Conservation (phyloP, 2,797 vertebrate species). For the Tragopan temminckii region DNA sequence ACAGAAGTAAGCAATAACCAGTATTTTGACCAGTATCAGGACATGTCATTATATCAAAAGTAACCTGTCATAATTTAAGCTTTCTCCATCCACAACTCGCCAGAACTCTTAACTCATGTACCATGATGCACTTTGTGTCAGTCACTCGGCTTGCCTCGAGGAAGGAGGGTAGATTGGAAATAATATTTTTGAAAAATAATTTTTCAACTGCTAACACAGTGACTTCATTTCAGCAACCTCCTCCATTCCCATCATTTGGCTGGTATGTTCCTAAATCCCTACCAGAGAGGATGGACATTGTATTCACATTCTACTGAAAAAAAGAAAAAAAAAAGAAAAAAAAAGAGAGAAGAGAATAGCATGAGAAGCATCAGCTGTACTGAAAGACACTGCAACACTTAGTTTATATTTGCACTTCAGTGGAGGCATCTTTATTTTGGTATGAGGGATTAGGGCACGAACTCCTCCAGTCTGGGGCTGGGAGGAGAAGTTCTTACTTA, state of each 20-base stretch:
- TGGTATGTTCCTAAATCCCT: neutral
- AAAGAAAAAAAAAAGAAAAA: neutral
- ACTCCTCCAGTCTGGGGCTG: neutral
- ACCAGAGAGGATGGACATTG: accelerated
- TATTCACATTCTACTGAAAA: neutral
- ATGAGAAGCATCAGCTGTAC: neutral
- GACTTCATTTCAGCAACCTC: neutral
- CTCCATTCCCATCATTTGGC: neutral
- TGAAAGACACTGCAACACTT: neutral
- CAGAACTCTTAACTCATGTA: neutral
- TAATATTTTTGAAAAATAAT: neutral
- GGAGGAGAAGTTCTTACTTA: neutral
- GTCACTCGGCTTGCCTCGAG: neutral
- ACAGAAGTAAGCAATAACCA: neutral
- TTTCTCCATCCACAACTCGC: neutral
- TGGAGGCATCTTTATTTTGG: neutral
- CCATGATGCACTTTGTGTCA: neutral
- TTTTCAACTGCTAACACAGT: neutral
- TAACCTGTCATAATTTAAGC: constrained; percentile 13
- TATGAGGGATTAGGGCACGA: neutral
- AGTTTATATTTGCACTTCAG: neutral
- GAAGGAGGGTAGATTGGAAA: neutral
- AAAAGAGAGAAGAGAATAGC: neutral
- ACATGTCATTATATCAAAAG: neutral
- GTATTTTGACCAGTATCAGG: constrained; percentile 13